These are phyloP conservation scores for Egretta garzetta DNA, from an alignment of 2,113 vertebrate species.

Conservation along the genomic window DNA sequence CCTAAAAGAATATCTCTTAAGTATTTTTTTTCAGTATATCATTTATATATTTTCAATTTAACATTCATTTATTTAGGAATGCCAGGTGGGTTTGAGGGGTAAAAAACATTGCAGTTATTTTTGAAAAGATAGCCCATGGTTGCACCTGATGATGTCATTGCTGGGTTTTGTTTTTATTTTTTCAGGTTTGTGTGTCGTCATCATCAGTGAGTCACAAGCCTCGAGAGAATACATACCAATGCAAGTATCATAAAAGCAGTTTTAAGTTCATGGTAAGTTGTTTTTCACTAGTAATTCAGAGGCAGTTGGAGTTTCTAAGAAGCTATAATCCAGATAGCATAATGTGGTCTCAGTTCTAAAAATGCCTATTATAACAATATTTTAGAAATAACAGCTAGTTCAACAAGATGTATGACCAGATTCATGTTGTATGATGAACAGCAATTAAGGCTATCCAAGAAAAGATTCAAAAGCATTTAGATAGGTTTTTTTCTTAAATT, in stretches of 20 bases:
- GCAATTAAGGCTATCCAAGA: not conserved
- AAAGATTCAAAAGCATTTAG: not conserved
- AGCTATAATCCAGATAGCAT: not conserved
- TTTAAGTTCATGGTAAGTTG: not conserved
- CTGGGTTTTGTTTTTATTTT: not conserved
- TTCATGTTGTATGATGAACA: not conserved
- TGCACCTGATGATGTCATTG: slow-evolving; percentile 31
- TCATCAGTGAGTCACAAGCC: slow-evolving; percentile 56
- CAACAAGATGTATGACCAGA: not conserved
- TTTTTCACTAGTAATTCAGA: slow-evolving; percentile 3
- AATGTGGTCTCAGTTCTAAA: not conserved
- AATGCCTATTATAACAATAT: not conserved
- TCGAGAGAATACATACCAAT: not conserved
- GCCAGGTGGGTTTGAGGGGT: not conserved
- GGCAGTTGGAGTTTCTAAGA: not conserved
- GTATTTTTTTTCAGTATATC: not conserved
- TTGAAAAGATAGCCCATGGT: not conserved
- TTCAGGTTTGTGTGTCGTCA: slow-evolving; percentile 7
- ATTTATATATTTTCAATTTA: not conserved
- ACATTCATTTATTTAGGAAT: not conserved
- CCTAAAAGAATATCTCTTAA: not conserved
- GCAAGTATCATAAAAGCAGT: slow-evolving; percentile 6
- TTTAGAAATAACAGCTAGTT: not conserved
- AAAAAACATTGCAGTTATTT: not conserved
- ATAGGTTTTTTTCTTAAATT: not conserved